phyloP scores from a whole-genome alignment of 2,113 vertebrate genomes.

The Corythoichthys intestinalis region DNA sequence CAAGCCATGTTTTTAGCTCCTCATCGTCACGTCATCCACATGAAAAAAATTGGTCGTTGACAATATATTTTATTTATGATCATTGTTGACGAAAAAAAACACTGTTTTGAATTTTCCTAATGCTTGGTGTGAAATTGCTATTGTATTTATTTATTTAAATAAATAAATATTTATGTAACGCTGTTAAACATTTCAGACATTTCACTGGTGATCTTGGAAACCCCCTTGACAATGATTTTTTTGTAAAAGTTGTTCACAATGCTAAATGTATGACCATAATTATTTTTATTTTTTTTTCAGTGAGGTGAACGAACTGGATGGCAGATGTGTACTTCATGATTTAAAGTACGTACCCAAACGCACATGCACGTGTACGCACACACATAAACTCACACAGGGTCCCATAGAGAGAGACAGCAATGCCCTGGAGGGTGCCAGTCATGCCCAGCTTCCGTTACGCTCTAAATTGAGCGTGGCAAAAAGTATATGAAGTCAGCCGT shows the following conservation, averaged over 20 bases:
- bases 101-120: too few species aligned
- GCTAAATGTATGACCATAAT: background rate
- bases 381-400: conserved; percentile 28
- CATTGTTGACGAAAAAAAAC: too few species aligned
- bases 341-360: conserved; percentile 16
- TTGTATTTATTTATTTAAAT: too few species aligned
- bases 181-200: too few species aligned
- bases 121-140: too few species aligned
- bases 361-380: conserved; percentile 15
- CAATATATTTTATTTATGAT: too few species aligned
- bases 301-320: conserved; percentile 24
- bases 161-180: too few species aligned
- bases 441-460: conserved; percentile 63
- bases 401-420: conserved; percentile 47
- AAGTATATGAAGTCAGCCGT: conserved; percentile 66
- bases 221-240: too few species aligned
- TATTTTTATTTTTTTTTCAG: conserved; percentile 16
- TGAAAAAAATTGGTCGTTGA: too few species aligned
- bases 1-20: too few species aligned
- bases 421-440: conserved; percentile 66
- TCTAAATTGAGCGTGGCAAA: conserved; percentile 69
- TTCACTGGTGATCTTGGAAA: too few species aligned
- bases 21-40: too few species aligned
- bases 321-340: conserved; percentile 35
- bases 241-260: background rate